These are phyloP conservation scores for Hypomecis atomaria DNA, from an alignment of 2,888 invertebrate genomes.

Conservation along the genomic window DNA sequence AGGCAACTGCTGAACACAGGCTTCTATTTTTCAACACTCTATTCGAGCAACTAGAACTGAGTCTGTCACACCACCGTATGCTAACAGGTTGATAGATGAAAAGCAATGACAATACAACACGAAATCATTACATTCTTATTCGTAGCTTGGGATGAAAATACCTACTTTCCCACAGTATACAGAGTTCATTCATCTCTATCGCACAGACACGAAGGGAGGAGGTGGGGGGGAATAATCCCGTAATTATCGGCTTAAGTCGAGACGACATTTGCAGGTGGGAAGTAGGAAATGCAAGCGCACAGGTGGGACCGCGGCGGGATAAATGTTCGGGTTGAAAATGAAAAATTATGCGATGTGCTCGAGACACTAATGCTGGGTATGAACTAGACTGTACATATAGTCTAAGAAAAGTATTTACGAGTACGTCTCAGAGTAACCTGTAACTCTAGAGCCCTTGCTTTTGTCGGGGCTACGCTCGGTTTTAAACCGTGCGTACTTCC, in stretches of 20 bases:
- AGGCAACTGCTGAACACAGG: no score
- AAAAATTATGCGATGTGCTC: slow-evolving; percentile 17
- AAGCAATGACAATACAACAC: no score
- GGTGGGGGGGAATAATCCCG: slow-evolving; percentile 72
- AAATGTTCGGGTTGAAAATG: slow-evolving; percentile 25
- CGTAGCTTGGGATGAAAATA: background rate
- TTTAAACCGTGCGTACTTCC: no score
- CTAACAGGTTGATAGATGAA: no score
- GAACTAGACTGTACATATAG: background rate
- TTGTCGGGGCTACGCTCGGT: no score
- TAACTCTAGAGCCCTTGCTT: no score
- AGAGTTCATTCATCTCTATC: slow-evolving; percentile 18
- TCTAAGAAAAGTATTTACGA: background rate
- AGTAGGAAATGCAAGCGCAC: slow-evolving; percentile 66
- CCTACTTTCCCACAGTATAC: no score
- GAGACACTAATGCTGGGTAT: slow-evolving; percentile 32
- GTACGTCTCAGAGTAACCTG: no score
- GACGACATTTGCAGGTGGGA: slow-evolving; percentile 80
- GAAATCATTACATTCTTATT: no score
- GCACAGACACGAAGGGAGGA: slow-evolving; percentile 38
- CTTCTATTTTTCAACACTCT: no score
- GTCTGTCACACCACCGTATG: no score
- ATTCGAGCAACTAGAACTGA: no score
- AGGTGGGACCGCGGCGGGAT: slow-evolving; percentile 52
- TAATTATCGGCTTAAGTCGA: slow-evolving; percentile 83